Percentiles rank a stretch among this genome's conserved stretches.
phyloP scores from a whole-genome alignment of 2,797 vertebrate species.

The Anableps anableps region DNA sequence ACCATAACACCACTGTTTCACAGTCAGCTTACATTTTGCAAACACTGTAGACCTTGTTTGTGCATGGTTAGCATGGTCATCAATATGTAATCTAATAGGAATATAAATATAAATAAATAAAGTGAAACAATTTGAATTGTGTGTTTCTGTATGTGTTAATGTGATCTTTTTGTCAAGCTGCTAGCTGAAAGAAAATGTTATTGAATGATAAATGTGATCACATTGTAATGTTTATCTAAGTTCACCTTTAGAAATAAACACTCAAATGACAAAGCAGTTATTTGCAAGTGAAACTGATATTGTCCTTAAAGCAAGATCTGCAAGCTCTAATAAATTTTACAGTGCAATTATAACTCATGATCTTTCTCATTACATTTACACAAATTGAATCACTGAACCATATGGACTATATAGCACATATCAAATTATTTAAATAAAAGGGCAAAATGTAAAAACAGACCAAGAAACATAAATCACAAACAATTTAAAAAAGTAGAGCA shows the following conservation, averaged over 20 bases:
- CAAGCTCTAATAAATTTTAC: neutral
- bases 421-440: neutral
- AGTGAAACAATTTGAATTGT: constrained; percentile 37
- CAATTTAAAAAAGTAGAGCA: neutral
- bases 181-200: neutral
- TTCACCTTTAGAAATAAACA: neutral
- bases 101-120: constrained; percentile 68
- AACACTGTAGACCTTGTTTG: constrained; percentile 52
- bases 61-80: constrained; percentile 76
- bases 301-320: neutral
- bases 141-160: constrained; percentile 30
- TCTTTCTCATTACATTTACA: neutral
- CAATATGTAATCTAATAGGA: constrained; percentile 34
- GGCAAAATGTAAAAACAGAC: neutral
- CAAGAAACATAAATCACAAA: neutral
- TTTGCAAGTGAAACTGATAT: neutral
- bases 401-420: neutral
- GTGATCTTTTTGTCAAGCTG: constrained; percentile 15
- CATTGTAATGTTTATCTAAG: neutral
- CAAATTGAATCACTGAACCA: neutral
- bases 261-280: neutral
- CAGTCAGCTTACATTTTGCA: constrained; percentile 49
- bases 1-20: constrained; percentile 23
- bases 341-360: neutral
- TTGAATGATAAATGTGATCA: neutral